Conservation (phyloP, 2,113 vertebrate species). For the Osmerus eperlanus region DNA sequence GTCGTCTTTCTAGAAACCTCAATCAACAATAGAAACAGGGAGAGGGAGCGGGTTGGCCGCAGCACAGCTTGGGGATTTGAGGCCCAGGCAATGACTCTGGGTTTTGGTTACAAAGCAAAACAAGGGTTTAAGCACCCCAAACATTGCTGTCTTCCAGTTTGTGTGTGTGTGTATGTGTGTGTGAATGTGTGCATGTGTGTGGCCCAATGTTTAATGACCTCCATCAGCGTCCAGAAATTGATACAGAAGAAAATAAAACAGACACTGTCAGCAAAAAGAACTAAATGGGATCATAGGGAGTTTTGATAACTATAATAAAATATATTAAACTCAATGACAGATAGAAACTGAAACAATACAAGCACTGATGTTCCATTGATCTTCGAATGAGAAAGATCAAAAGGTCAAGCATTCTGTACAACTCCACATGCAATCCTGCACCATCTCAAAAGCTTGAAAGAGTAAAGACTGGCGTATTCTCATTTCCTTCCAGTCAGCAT, state of each 20-base stretch:
- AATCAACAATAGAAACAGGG: slow-evolving; percentile 54
- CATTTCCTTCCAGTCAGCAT: slow-evolving; percentile 25
- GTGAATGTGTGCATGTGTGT: slow-evolving; percentile 32
- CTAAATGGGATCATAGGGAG: slow-evolving; percentile 6
- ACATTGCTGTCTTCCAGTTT: slow-evolving; percentile 26
- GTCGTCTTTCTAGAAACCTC: slow-evolving; percentile 58
- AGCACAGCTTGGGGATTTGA: slow-evolving; percentile 55
- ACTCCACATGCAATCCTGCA: not conserved
- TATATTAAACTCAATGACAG: slow-evolving; percentile 2
- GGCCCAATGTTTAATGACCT: slow-evolving; percentile 45
- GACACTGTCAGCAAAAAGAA: slow-evolving; percentile 17
- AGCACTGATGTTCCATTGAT: slow-evolving; percentile 13
- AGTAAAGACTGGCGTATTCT: not conserved
- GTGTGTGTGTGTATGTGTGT: slow-evolving; percentile 21
- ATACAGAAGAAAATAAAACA: slow-evolving; percentile 42
- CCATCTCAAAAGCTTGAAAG: slow-evolving; percentile 1
- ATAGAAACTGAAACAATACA: slow-evolving; percentile 34
- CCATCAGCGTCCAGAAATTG: slow-evolving; percentile 55
- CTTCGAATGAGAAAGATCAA: slow-evolving; percentile 20
- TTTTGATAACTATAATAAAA: not conserved
- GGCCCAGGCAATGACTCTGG: slow-evolving; percentile 49
- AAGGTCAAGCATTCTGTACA: slow-evolving; percentile 6
- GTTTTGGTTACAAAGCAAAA: slow-evolving; percentile 70
- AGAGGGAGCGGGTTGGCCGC: slow-evolving; percentile 16
- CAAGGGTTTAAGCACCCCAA: slow-evolving; percentile 47